Percentiles rank a stretch among this genome's conserved stretches.
These are phyloP conservation scores for Brachyptera risi DNA, from an alignment of 2,888 invertebrate species.

Conservation along the genomic window DNA sequence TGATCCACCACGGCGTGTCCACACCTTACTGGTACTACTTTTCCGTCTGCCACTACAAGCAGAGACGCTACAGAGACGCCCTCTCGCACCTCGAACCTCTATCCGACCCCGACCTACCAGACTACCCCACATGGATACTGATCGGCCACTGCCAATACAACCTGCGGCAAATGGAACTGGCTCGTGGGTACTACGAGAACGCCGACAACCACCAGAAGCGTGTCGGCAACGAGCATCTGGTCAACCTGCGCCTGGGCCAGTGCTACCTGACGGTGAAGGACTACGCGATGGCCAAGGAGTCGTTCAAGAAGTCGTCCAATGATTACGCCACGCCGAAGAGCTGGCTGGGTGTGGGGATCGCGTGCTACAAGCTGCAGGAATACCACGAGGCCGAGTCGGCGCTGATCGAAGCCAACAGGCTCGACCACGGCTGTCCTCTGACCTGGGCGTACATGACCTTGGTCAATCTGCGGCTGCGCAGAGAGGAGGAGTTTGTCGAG, in stretches of 20 bases:
- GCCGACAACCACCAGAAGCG: background rate
- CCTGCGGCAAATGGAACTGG: background rate
- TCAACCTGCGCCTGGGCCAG: conserved; percentile 1
- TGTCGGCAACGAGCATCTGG: background rate
- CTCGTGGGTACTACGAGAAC: background rate
- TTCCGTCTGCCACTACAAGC: background rate
- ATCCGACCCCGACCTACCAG: background rate
- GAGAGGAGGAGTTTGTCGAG: background rate
- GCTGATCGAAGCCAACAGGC: conserved; percentile 1
- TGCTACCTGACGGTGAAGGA: background rate
- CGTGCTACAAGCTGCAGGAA: conserved; percentile 1
- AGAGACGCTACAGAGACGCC: background rate
- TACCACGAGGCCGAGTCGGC: background rate
- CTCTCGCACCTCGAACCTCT: background rate
- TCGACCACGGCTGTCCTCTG: background rate
- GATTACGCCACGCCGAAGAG: background rate
- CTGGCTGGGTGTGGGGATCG: conserved; percentile 6
- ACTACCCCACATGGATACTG: background rate
- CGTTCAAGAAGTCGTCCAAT: background rate
- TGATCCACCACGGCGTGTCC: background rate
- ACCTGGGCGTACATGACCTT: conserved; percentile 12
- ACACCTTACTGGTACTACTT: background rate
- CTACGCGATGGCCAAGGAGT: background rate
- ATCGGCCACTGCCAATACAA: background rate
- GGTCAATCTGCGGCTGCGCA: background rate